Evolutionary conservation across 2,888 invertebrate species (phyloP).

Genomic region (Anorthoa munda): DNA sequence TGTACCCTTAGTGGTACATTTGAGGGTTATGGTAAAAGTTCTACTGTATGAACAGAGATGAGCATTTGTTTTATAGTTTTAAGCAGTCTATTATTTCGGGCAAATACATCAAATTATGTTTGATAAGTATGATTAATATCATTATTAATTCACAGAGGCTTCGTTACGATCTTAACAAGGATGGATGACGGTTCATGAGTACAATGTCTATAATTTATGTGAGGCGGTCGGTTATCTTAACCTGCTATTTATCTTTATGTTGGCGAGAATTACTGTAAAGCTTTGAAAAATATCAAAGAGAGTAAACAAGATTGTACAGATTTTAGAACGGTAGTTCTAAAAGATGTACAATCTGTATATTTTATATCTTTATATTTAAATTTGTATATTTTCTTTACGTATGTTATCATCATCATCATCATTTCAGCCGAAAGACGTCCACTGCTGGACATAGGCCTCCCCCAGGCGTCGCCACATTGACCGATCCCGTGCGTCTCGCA

Average conservation of each 20-base stretch:
- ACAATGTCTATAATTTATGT: conserved; percentile 53
- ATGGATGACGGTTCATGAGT: conserved; percentile 47
- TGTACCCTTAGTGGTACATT: conserved; percentile 58
- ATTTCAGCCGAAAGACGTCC: no score
- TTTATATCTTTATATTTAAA: no score
- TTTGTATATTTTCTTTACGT: no score
- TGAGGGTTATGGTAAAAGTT: conserved; percentile 55
- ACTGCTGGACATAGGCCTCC: no score
- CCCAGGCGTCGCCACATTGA: no score
- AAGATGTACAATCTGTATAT: no score
- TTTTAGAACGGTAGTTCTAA: not conserved
- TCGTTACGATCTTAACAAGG: conserved; percentile 45
- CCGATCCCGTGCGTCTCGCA: no score
- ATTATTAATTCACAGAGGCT: conserved; percentile 57
- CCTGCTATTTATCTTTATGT: conserved; percentile 33
- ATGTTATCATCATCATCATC: no score
- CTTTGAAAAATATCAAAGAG: conserved; percentile 19
- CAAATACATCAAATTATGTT: conserved; percentile 53
- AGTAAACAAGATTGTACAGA: not conserved
- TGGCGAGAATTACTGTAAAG: conserved; percentile 13
- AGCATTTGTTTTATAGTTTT: conserved; percentile 35
- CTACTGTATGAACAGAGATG: conserved; percentile 30
- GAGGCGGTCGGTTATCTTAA: conserved; percentile 33
- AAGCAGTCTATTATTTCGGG: conserved; percentile 34
- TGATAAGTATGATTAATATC: conserved; percentile 53